These are phyloP conservation scores for Eupithecia subfuscata DNA, from an alignment of 2,888 invertebrate species.

Conservation along the genomic window DNA sequence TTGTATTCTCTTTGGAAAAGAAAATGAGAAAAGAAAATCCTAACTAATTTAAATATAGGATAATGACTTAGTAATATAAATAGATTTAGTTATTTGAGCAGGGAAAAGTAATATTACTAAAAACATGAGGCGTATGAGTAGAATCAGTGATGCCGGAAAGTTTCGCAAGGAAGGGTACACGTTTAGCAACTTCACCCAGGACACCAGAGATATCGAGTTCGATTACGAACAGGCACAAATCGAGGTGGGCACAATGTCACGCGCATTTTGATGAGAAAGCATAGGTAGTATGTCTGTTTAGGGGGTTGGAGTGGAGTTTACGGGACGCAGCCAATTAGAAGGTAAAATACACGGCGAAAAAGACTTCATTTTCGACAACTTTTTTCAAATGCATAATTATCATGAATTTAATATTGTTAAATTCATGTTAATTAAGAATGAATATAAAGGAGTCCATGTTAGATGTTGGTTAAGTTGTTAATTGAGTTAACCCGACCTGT, in stretches of 20 bases:
- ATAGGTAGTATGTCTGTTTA: background rate
- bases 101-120: background rate
- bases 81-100: background rate
- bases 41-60: background rate
- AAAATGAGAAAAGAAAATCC: background rate
- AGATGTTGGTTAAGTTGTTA: no score
- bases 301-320: no score
- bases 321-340: no score
- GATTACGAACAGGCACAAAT: constrained; percentile 12
- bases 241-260: background rate
- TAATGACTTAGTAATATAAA: background rate
- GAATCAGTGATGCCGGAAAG: background rate
- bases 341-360: no score
- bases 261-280: background rate
- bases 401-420: no score
- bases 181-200: background rate
- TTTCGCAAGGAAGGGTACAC: background rate
- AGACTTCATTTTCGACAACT: no score
- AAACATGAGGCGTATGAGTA: background rate
- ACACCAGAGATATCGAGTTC: constrained; percentile 26
- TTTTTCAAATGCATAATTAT: no score
- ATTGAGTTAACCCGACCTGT: no score
- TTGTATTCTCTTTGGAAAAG: background rate
- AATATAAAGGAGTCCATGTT: no score
- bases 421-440: no score